phyloP scores from a whole-genome alignment of 2,113 vertebrate species.

The Octodon degus region DNA sequence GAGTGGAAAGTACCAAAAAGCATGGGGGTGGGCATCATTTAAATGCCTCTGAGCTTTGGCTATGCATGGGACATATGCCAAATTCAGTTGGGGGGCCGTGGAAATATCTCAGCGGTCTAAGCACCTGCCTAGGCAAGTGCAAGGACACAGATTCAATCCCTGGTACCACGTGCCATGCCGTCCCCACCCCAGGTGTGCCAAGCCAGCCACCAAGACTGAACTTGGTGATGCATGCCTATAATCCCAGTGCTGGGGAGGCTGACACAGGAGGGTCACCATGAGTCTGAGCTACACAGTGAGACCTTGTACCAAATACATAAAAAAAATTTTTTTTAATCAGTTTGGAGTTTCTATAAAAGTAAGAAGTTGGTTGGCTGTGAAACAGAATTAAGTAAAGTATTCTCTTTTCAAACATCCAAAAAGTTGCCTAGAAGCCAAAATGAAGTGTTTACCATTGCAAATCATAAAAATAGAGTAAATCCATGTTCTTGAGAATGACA shows the following conservation, averaged over 20 bases:
- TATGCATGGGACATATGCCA: not conserved
- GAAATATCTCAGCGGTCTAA: too few relatives aligned
- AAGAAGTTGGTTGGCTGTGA: conserved; percentile 16
- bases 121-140: too few relatives aligned
- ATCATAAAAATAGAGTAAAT: conserved; percentile 51
- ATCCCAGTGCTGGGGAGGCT: too few relatives aligned
- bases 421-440: conserved; percentile 31
- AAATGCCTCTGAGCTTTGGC: not conserved
- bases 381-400: conserved; percentile 1
- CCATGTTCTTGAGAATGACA: not conserved
- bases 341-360: not conserved
- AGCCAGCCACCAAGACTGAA: too few relatives aligned
- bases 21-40: not conserved
- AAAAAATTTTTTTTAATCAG: not conserved
- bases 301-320: too few relatives aligned
- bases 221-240: too few relatives aligned
- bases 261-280: too few relatives aligned
- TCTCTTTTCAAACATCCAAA: not conserved
- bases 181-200: too few relatives aligned
- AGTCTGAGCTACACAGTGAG: too few relatives aligned
- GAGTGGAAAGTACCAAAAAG: not conserved
- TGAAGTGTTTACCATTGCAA: conserved; percentile 38
- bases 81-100: not conserved
- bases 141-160: too few relatives aligned
- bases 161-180: too few relatives aligned